Base-by-base conservation (phyloP, 2,888 invertebrate genomes). In the Tryphoninae sp. region DNA sequence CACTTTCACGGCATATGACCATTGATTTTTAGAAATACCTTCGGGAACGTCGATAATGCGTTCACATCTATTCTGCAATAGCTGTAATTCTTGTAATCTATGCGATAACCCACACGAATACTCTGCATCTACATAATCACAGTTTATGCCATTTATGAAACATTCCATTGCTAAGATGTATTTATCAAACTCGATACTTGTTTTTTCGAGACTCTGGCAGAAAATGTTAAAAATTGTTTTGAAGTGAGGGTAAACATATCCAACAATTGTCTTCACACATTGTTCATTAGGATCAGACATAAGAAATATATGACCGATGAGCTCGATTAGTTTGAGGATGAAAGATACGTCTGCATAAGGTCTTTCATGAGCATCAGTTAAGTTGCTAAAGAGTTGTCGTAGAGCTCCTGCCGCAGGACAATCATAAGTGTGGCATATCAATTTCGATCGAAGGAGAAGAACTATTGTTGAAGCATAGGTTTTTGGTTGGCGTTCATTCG, bases 401-500 rank as follows among this genome's bases (percentile, higher is more conserved):
- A 91, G 51, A 11, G 80, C 62, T 55, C 69, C 68, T 23, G 67
- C 64, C 2, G 78, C 83, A 2, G 79, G 23, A 49, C 85, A 88
- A 11, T 55, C 6, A 19, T 84, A 84, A 2, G 62, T 65, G 13
- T 58, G 42, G 40, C 78, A 83, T 67, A 90, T 84, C 23, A 89
- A 64, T 23, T 71, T 67, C 16, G 87, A 86, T 78, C 90, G 89
- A 8, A 86, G 78, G 0, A 91, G 74, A 8, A 90, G 78, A 40
- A 84, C 74, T 33, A 89, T 84, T 51, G 88, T 78, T 2, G 86
- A 22, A n/a, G 90, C 86, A 78, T 89, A 86, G 22, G 85, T 84
- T 40, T 79, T 78, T 11, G 86, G 33, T 33, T 33, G 33, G 0
- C 33, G 33, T 2, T 67, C 16, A 55, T 49, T 55, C 9, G 2